Evolutionary conservation across 2,113 vertebrate species (phyloP).

Genomic region (Microcebus tavaratra): DNA sequence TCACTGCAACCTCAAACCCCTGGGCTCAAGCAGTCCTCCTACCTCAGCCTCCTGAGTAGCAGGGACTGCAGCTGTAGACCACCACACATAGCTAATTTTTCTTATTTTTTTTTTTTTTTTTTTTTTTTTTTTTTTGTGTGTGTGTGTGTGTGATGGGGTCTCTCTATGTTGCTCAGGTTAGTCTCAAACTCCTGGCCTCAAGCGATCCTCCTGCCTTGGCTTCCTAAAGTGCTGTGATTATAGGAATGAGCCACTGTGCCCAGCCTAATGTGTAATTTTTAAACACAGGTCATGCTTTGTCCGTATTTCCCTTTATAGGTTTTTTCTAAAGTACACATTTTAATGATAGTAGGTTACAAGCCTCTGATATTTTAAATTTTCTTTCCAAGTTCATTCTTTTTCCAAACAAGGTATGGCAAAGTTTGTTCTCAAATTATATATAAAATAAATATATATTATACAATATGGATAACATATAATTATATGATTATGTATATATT

Average conservation of each 20-base stretch:
- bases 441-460: background rate
- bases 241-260: background rate
- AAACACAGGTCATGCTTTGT: background rate
- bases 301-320: background rate
- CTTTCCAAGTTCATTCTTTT: background rate
- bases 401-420: background rate
- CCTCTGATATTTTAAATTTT: background rate
- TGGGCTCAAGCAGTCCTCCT: background rate
- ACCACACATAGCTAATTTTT: background rate
- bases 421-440: background rate
- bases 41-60: background rate
- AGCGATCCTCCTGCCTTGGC: background rate
- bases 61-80: background rate
- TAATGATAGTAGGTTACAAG: background rate
- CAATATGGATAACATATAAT: background rate
- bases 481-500: background rate
- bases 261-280: background rate
- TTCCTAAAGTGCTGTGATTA: background rate
- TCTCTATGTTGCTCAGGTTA: background rate
- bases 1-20: background rate
- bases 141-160: background rate
- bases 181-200: background rate
- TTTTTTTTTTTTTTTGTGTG: no score
- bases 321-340: background rate
- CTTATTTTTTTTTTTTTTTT: no score